A percentile compares a stretch with the other conserved stretches of the same genome.
Conservation (phyloP, 2,888 invertebrate genomes). For the Polylopha cassiicola region DNA sequence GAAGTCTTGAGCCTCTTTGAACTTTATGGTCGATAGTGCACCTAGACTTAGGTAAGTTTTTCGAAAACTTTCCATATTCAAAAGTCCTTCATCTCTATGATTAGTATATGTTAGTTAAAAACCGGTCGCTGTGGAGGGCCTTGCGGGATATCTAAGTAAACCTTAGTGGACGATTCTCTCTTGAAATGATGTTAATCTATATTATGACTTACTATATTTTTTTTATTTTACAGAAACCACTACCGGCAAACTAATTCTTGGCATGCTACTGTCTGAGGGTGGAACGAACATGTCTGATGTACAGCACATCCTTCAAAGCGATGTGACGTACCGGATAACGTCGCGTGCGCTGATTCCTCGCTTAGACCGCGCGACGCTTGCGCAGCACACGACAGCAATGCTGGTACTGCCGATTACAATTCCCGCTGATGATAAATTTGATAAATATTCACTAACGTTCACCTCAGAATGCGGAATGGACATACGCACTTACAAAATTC, state of each 20-base stretch:
- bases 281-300: conserved; percentile 59
- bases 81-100: too few relatives aligned
- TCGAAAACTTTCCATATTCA: too few relatives aligned
- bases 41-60: too few relatives aligned
- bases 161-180: too few relatives aligned
- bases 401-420: conserved; percentile 51
- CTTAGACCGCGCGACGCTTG: conserved; percentile 43
- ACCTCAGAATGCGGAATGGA: conserved; percentile 68
- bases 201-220: background rate
- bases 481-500: conserved; percentile 58
- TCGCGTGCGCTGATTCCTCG: conserved; percentile 47
- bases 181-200: too few relatives aligned
- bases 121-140: too few relatives aligned
- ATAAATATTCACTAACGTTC: conserved; percentile 57
- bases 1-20: too few relatives aligned
- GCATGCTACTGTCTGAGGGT: conserved; percentile 56
- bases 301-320: conserved; percentile 50
- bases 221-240: conserved; percentile 45
- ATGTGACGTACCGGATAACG: conserved; percentile 45
- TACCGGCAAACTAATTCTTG: conserved; percentile 56
- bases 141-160: too few relatives aligned
- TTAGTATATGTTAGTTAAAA: too few relatives aligned
- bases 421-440: conserved; percentile 42
- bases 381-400: conserved; percentile 46
- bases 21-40: too few relatives aligned